Evolutionary conservation across 2,113 vertebrate species (phyloP).

Genomic region (Eidolon helvum): DNA sequence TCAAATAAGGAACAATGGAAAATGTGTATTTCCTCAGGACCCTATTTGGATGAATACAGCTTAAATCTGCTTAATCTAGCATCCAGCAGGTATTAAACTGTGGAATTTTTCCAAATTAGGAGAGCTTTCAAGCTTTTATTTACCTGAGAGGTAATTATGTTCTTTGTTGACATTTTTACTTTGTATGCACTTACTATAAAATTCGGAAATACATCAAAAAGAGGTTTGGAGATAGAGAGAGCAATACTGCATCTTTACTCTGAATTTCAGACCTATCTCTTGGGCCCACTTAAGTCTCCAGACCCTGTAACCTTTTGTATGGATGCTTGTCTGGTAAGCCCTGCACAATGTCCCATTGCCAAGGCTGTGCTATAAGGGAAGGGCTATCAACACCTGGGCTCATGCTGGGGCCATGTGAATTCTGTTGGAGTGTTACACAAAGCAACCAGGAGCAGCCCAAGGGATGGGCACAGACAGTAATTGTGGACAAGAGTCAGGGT

Average conservation of each 20-base stretch:
- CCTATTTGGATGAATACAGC: not conserved
- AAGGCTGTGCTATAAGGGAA: not conserved
- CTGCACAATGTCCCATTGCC: not conserved
- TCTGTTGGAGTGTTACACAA: not conserved
- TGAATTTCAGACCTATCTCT: not conserved
- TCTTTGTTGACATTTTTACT: constrained; percentile 11
- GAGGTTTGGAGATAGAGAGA: not conserved
- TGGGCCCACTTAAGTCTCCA: not conserved
- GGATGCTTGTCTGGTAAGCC: not conserved
- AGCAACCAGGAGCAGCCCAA: not conserved
- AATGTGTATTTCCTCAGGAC: not conserved
- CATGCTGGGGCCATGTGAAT: not conserved
- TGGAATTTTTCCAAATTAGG: not conserved
- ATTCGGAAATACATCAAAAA: not conserved
- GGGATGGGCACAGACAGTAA: not conserved
- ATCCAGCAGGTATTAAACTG: not conserved
- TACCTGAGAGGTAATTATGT: not conserved
- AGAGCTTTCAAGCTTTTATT: constrained; percentile 42
- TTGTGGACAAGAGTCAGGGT: not conserved
- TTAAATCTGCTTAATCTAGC: not conserved
- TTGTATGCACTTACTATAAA: not conserved
- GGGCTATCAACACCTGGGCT: not conserved
- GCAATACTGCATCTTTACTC: not conserved
- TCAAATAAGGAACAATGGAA: not conserved
- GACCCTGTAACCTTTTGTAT: not conserved